Conservation (phyloP, 2,113 vertebrate genomes). For the Piprites chloris region DNA sequence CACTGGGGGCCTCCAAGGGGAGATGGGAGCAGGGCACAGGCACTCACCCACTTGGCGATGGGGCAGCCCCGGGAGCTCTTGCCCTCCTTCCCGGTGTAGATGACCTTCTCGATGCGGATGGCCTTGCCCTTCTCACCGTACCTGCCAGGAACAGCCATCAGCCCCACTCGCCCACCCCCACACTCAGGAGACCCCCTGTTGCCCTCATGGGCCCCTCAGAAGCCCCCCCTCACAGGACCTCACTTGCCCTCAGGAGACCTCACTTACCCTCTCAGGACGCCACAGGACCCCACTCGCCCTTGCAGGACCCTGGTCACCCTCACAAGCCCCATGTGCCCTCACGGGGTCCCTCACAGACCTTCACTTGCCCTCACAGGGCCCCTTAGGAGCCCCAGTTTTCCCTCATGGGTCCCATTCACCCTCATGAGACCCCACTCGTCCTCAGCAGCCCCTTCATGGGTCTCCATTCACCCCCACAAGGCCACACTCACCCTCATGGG, state of each 20-base stretch:
- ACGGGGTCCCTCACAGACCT: not conserved
- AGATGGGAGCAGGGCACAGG: accelerated
- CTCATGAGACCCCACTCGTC: not conserved
- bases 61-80: conserved; percentile 97
- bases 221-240: not conserved
- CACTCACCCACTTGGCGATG: conserved; percentile 98
- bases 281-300: too few relatives aligned
- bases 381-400: not conserved
- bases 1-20: accelerated
- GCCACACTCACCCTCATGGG: not conserved
- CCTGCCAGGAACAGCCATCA: conserved; percentile 46
- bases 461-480: not conserved
- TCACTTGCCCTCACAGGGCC: not conserved
- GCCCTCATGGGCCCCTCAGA: not conserved
- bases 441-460: not conserved
- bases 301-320: not conserved
- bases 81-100: conserved; percentile 93
- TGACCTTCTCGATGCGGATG: conserved; percentile 93
- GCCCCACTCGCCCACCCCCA: accelerated
- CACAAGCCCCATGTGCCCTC: not conserved
- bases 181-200: accelerated
- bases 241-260: not conserved
- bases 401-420: not conserved
- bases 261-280: not conserved
- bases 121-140: conserved; percentile 94